Evolutionary conservation across 2,797 vertebrate species (phyloP), one percentile per base, ranked within the genome.

Genomic region (Hippopotamyrus pictus): DNA sequence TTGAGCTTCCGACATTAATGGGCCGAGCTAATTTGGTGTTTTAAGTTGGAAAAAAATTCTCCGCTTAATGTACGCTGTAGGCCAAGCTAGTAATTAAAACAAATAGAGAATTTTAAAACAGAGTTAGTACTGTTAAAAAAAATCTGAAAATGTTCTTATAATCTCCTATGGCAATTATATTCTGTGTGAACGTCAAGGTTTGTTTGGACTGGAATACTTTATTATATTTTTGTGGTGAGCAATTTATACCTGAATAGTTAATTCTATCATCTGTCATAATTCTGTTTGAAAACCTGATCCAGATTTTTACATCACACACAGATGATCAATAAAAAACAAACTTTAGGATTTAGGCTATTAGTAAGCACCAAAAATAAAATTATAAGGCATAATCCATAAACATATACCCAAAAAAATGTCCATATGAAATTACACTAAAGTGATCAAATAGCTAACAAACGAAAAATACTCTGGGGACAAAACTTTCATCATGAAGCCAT

Each of bases 21-120:
- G 96, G 96, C 96, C 97, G 96, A 96, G 94, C 94, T 96, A 95
- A 96, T 97, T 96, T 96, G 95, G 95, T 96, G 96, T 97, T 97
- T 97, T 95, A 97, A 96, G 94, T 96, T 96, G 44, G 89, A 88
- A 94, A 96, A 96, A 95, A 96, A 89, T 95, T 94, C 94, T 92
- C 93, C 96, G 95, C 96, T 96, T 97, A 97, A 96, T 95, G 97
- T 96, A 95, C 94, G 94, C 94, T 93, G 92, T 95, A 96, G 94
- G 95, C 93, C 94, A 94, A 94, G 95, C 94, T 95, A 93, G 93
- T 97, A 97, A 97, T 97, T 97, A 97, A 97, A 97, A 97, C 95
- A 94, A 95, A 97, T 94, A 94, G 93, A 95, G 94, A 94, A 94
- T 93, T 96, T 94, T 95, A 92, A 96, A 96, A 95, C 93, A 95